These are phyloP conservation scores for Apistogramma diplotaenia DNA, from an alignment of 2,113 vertebrate genomes.

Conservation along the genomic window DNA sequence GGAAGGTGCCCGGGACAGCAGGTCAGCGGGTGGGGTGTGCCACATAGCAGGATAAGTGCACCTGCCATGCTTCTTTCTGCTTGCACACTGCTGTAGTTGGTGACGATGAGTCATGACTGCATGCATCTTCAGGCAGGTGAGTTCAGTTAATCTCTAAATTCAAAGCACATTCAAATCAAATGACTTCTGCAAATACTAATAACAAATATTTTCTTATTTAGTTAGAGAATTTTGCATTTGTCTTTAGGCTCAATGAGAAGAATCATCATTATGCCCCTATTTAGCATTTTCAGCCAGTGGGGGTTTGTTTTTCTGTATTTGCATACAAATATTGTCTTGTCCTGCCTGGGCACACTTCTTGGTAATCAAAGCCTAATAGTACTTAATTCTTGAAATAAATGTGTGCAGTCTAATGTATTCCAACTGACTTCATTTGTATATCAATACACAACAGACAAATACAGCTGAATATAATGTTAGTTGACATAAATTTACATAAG, in stretches of 20 bases:
- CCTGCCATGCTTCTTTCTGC: not conserved
- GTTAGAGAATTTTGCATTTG: conserved; percentile 43
- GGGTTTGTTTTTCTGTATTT: conserved; percentile 47
- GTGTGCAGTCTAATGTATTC: conserved; percentile 14
- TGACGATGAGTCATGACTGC: conserved; percentile 14
- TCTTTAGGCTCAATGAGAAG: conserved; percentile 21
- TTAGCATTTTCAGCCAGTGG: conserved; percentile 40
- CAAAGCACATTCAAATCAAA: conserved; percentile 53
- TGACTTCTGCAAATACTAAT: conserved; percentile 44
- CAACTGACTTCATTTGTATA: conserved; percentile 34
- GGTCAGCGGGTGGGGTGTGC: conserved; percentile 6
- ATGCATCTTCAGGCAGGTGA: conserved; percentile 5
- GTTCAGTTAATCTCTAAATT: conserved; percentile 18
- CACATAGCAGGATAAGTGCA: conserved; percentile 8
- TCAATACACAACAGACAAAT: conserved; percentile 33
- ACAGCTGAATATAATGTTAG: conserved; percentile 14
- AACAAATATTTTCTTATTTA: conserved; percentile 54
- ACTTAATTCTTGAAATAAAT: conserved; percentile 48
- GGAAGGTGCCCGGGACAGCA: conserved; percentile 11
- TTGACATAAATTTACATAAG: conserved; percentile 29
- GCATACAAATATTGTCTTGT: conserved; percentile 45
- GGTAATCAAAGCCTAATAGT: conserved; percentile 44
- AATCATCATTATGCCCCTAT: conserved; percentile 12
- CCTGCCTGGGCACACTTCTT: conserved; percentile 32
- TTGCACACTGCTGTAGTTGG: not conserved